Evolutionary conservation across 2,888 invertebrate species (phyloP).

Genomic region (Parnassius mnemosyne): DNA sequence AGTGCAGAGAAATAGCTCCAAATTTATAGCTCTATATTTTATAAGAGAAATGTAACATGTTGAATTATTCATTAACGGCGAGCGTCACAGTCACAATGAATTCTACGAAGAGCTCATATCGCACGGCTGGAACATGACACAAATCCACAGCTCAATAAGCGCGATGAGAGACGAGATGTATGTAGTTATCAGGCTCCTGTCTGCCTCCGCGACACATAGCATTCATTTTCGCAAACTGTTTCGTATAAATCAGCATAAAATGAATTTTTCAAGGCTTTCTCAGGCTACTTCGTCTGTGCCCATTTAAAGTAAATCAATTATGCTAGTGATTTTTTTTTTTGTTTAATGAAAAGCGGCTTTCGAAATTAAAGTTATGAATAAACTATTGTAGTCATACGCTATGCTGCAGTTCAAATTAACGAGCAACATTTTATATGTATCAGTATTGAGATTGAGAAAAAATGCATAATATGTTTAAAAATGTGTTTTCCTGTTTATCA

Average conservation of each 20-base stretch:
- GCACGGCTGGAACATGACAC: constrained; percentile 54
- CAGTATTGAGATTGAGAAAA: no score
- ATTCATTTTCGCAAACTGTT: constrained; percentile 12
- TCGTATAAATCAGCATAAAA: constrained; percentile 11
- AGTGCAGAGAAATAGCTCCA: no score
- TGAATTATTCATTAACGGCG: constrained; percentile 33
- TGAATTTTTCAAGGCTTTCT: background rate
- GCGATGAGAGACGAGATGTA: constrained; percentile 41
- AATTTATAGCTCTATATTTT: no score
- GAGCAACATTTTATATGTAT: no score
- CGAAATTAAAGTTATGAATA: no score
- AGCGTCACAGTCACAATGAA: constrained; percentile 47
- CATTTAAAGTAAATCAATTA: no score
- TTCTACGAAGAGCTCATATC: constrained; percentile 48
- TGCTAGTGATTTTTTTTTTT: no score
- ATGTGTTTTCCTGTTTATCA: constrained; percentile 52
- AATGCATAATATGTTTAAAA: constrained; percentile 4
- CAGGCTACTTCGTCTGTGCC: no score
- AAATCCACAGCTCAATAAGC: constrained; percentile 57
- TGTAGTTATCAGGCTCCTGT: constrained; percentile 33
- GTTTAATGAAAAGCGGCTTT: no score
- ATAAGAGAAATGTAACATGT: background rate
- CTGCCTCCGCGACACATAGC: constrained; percentile 29
- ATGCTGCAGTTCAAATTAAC: no score
- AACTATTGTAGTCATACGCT: no score